Evolutionary conservation across 1,140 invertebrate genomes (phyloP).

Genomic region (Acromyrmex echinatior): DNA sequence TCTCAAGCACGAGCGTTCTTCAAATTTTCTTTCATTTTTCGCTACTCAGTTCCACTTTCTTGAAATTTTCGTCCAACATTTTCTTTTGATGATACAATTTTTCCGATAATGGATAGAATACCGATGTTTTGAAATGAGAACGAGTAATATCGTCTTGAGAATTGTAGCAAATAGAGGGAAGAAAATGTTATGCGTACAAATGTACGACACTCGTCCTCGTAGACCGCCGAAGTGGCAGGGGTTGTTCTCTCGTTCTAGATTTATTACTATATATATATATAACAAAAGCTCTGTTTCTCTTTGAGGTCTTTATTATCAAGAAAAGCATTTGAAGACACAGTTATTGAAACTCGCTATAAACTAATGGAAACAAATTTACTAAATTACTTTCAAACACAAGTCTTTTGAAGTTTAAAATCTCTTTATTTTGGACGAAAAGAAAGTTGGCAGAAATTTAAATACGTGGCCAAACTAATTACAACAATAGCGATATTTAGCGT

Average conservation of each 20-base stretch:
- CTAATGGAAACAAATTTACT: slow-evolving; percentile 47
- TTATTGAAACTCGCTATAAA: slow-evolving; percentile 43
- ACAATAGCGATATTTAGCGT: not conserved
- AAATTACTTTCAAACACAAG: slow-evolving; percentile 48
- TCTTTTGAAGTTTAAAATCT: slow-evolving; percentile 38
- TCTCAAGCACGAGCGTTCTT: not conserved
- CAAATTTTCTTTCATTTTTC: slow-evolving; percentile 11
- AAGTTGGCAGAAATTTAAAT: not conserved
- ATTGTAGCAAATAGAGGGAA: not conserved
- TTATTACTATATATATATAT: slow-evolving; percentile 22
- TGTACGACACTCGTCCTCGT: slow-evolving; percentile 32
- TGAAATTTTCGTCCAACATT: not conserved
- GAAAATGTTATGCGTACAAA: not conserved
- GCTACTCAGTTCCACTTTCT: not conserved
- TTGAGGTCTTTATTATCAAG: slow-evolving; percentile 60
- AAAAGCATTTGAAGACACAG: slow-evolving; percentile 23
- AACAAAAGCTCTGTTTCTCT: slow-evolving; percentile 30
- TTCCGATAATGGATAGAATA: slow-evolving; percentile 36
- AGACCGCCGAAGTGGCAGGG: not conserved
- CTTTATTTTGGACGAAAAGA: slow-evolving; percentile 1
- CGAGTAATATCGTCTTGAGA: slow-evolving; percentile 28
- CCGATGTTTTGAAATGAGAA: slow-evolving; percentile 21
- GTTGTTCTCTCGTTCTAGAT: slow-evolving; percentile 43
- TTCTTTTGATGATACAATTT: slow-evolving; percentile 25
- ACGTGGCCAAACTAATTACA: not conserved